Evolutionary conservation across 2,113 vertebrate genomes (phyloP), one percentile per base, ranked within the genome.

Genomic region (Rutilus rutilus): DNA sequence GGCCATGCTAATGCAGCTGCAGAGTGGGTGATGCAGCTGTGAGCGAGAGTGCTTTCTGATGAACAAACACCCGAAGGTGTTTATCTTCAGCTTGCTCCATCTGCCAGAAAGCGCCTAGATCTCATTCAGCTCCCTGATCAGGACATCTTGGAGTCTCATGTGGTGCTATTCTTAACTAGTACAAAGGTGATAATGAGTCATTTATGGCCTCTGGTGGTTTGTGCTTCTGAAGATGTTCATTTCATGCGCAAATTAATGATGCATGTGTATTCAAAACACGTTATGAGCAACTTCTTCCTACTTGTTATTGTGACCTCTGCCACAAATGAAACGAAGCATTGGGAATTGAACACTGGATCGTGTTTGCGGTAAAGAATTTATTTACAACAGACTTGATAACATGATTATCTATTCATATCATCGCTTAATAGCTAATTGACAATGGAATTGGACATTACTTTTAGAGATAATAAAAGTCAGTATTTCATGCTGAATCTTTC

Each of bases 1-100:
- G 75, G 33, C 30, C 45, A n/a, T 39, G 59, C 85, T 78, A 77
- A 82, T 65, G 71, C 79, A 86, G 69, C 71, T 86, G 81, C 81
- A 83, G 81, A 25, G 27, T 69, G 81, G 65, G 45, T 36, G 78
- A 82, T 64, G 59, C 57, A 86, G 69, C 85, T 81, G 69, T 77
- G 71, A 82, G 62, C 27, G 7, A 52, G 71, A 65, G 30, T 42
- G 45, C 71, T 86, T 77, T 82, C 23, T 65, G 69, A 82, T 45
- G 79, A 83, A 75, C 79, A 25, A 42, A n/a, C 81, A 82, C 54
- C 76, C 52, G 6, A 82, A 86, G 69, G 78, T 82, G 57, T 82
- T 82, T 75, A 82, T 82, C 78, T 76, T 65, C 69, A 50, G 19
- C 59, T 47, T 25, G 69, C 45, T 75, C 54, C 78, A 65, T 82